Conservation (phyloP, 2,797 vertebrate species). For the Gallinago nigripennis region DNA sequence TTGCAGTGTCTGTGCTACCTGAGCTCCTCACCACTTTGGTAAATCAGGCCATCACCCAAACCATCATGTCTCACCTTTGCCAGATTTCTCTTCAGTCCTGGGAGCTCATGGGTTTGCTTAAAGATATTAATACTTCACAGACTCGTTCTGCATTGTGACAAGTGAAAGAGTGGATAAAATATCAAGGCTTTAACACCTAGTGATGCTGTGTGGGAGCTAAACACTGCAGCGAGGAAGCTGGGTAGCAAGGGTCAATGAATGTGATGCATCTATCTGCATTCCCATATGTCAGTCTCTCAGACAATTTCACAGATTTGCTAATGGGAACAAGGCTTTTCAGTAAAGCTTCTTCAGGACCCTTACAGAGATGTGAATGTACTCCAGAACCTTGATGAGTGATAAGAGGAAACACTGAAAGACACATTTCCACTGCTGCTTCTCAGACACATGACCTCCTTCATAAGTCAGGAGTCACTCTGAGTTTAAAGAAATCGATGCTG, state of each 20-base stretch:
- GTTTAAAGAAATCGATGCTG: constrained; percentile 20
- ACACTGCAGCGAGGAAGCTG: not conserved
- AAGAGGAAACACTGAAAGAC: constrained; percentile 34
- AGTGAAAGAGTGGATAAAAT: not conserved
- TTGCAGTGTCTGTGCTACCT: rapidly evolving
- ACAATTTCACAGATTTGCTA: constrained; percentile 33
- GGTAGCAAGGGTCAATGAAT: not conserved
- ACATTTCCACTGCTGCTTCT: constrained; percentile 39
- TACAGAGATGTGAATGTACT: constrained; percentile 29
- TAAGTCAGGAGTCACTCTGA: constrained; percentile 37
- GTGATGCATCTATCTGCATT: not conserved
- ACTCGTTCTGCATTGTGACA: not conserved
- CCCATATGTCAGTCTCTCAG: constrained; percentile 25
- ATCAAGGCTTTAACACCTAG: not conserved
- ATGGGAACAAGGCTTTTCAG: constrained; percentile 19
- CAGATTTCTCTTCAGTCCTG: not conserved
- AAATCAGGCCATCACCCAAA: not conserved
- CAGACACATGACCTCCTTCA: constrained; percentile 27
- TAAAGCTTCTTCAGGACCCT: not conserved
- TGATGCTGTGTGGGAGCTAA: not conserved
- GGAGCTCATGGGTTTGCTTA: not conserved
- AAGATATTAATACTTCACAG: not conserved
- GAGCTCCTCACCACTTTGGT: not conserved
- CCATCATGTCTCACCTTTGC: not conserved
- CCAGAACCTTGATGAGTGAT: constrained; percentile 37